These are phyloP conservation scores for Oncorhynchus clarkii DNA, from an alignment of 2,113 vertebrate genomes.

Conservation along the genomic window DNA sequence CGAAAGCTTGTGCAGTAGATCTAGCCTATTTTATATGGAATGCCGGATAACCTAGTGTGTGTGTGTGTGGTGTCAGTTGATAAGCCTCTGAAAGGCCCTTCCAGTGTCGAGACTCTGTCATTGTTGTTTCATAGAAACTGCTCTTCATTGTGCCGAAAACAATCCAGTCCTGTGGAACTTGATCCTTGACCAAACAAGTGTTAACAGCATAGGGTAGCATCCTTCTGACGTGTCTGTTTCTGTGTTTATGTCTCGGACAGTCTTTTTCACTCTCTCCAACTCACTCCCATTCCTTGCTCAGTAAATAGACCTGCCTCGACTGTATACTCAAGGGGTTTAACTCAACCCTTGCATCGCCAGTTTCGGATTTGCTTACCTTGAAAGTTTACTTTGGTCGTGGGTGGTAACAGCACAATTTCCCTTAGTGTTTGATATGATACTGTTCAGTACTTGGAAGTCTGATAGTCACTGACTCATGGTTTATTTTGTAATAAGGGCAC, in stretches of 20 bases:
- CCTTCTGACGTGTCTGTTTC: slow-evolving; percentile 19
- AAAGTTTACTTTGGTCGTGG: slow-evolving; percentile 19
- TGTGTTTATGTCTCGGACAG: background rate
- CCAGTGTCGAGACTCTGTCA: slow-evolving; percentile 42
- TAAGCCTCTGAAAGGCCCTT: slow-evolving; percentile 50
- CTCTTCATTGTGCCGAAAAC: slow-evolving; percentile 36
- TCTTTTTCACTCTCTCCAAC: background rate
- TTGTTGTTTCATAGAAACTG: slow-evolving; percentile 47
- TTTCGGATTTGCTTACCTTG: background rate
- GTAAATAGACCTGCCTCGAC: slow-evolving; percentile 34
- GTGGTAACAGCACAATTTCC: slow-evolving; percentile 34
- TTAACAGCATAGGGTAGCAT: slow-evolving; percentile 15
- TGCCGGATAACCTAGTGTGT: background rate
- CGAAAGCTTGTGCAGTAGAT: slow-evolving; percentile 16
- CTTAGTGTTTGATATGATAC: background rate
- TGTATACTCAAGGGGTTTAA: slow-evolving; percentile 26
- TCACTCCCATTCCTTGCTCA: background rate
- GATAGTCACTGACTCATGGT: slow-evolving; percentile 18
- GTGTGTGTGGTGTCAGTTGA: slow-evolving; percentile 36
- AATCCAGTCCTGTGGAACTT: slow-evolving; percentile 29
- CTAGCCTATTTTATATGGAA: background rate
- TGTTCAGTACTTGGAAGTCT: background rate
- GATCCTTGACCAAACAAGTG: background rate
- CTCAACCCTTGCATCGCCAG: background rate
- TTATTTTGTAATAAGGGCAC: background rate